Evolutionary conservation across 2,797 vertebrate species (phyloP).

Genomic region (Anomalospiza imberbis): DNA sequence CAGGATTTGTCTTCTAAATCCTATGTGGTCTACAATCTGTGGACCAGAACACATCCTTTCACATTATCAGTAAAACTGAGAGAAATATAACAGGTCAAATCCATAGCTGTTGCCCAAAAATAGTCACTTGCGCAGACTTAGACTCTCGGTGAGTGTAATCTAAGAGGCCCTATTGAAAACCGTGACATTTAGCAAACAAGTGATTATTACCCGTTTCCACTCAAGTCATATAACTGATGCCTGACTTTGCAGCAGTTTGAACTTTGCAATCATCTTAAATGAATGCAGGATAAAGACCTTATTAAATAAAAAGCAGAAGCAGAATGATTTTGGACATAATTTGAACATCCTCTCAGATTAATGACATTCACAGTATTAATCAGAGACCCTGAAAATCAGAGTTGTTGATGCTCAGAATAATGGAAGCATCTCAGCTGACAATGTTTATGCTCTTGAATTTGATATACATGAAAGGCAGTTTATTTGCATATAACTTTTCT

Average conservation of each 20-base stretch:
- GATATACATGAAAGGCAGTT: not conserved
- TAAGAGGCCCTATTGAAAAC: not conserved
- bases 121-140: not conserved
- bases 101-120: not conserved
- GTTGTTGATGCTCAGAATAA: not conserved
- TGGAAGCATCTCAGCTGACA: not conserved
- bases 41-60: not conserved
- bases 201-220: not conserved
- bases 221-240: not conserved
- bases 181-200: constrained; percentile 26
- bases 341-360: not conserved
- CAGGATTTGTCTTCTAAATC: not conserved
- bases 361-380: constrained; percentile 8
- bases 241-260: constrained; percentile 13
- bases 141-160: not conserved
- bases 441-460: not conserved
- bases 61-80: not conserved
- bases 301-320: constrained; percentile 8
- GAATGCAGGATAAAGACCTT: not conserved
- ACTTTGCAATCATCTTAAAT: constrained; percentile 15
- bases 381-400: not conserved
- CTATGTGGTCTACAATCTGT: not conserved
- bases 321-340: not conserved
- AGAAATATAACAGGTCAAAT: not conserved
- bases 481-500: not conserved